Base-by-base conservation (phyloP, 2,113 vertebrate species). In the Cyanoliseus patagonus region DNA sequence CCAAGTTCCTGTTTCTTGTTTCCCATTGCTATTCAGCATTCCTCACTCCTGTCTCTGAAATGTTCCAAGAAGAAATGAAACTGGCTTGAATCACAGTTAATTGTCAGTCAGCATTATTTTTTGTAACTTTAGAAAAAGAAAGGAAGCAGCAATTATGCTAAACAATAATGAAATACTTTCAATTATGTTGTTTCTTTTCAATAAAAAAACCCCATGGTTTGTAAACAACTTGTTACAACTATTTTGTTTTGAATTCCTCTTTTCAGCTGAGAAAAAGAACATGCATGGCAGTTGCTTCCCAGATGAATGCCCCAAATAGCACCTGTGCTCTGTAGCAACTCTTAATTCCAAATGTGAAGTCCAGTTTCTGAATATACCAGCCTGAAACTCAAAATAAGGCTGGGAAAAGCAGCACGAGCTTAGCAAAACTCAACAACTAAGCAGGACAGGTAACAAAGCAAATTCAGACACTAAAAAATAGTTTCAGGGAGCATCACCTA, bases 351-450 rank as follows among this genome's bases (percentile, higher is more conserved):
- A 42, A 70, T 5, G 7, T 47, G n/a, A 72, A 81, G n/a, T 13
- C 35, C 16, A 33, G 19, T 27, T 72, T 44, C 76, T 62, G 23
- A 53, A 47, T 30, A n/a, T 2, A 14, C 24, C 42, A 39, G 17
- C 47, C n/a, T 61, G 20, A 59, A 78, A 73, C 22, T 51, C 61
- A 46, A 37, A 70, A 37, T 13, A 41, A 19, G 7, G 17, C 3
- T n/a, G 10, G 19, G n/a, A 46, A 74, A 78, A 35, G 25, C 13
- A 55, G 4, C 2, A 46, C 0, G 0, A 78, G 6, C 11, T 25
- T 9, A 77, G 33, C 14, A 52, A 77, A 74, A 31, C 10, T 19
- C 42, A 52, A 14, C 42, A 31, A 37, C 20, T 46, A 41, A 35
- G 22, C 14, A 66, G 13, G 63, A 44, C 3, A 0, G 13, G 25